Base-by-base conservation (phyloP, 2,888 invertebrate genomes). In the Desoria tigrina region DNA sequence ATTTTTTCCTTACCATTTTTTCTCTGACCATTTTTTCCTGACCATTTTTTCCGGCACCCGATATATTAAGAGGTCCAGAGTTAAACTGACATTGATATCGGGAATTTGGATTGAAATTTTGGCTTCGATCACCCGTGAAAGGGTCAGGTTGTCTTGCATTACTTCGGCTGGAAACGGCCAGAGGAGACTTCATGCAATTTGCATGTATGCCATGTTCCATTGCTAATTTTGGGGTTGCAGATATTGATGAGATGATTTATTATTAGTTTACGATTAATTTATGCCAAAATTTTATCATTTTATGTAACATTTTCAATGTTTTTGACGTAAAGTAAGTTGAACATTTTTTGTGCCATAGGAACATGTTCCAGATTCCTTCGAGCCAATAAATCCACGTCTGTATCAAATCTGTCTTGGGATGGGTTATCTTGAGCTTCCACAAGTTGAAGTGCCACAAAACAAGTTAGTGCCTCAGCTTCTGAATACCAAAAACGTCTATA, bases 341-440 rank as follows among this genome's bases (percentile, higher is more conserved):
- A 11, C 9, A 45, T 45, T 16, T 18, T 45, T 45, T 21, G n/a
- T 21, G n/a, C n/a, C 16, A 45, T 55, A 88, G 88, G 89, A 90
- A 79, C 89, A 90, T 78, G 90, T 92, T 1, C 82, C 86, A 51
- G 83, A 84, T 0, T 82, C 87, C 61, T 90, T 88, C 79, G 77
- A 81, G 11, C 88, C 89, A 74, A 81, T 84, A 0, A 79, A 84
- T 16, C 90, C 95, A 0, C 86, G 92, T 4, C 81, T 98, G 61
- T 98, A 97, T 82, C 90, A 94, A 82, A 94, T 99, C 61, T 92
- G 94, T 78, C 85, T 99, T 16, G 98, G 99, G 54, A 97, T 96
- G 93, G 99, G 99, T 0, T 99, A 97, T 81, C 82, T 99, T 76
- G 99, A 99, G 82, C 83, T 99, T 77, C 98, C 98, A 2, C 99